Evolutionary conservation across 1,140 invertebrate species (phyloP), one percentile per base, ranked within the genome.

Genomic region (Anoplophora glabripennis): DNA sequence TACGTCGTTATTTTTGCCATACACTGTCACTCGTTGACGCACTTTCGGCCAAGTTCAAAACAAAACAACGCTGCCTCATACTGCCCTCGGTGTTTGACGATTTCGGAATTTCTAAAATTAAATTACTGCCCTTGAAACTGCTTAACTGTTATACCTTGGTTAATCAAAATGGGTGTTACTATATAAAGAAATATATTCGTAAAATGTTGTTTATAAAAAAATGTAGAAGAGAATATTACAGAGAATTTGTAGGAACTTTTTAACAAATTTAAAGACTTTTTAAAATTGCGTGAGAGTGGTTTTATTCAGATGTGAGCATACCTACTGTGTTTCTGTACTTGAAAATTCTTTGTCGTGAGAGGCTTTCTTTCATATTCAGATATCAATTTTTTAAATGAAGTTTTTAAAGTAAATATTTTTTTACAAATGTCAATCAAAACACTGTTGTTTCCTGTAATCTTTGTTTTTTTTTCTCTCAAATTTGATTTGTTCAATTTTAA

Each of bases 201-300:
- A 28, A 28, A 28, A 28, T 28, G 21, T 28, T 28, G 21, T 28
- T 28, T 28, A 28, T 28, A 28, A 28, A 28, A 28, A 41, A 41
- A 17, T 41, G 38, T 41, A 41, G 38, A 28, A 28, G 21, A 28
- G 21, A 28, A 28, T 28, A 28, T 28, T 28, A 28, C 21, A 28
- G 21, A 28, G 21, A 28, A 28, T 28, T 28, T 28, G 21, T 28
- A 28, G 33, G 44, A 45, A 55, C 44, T 57, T 61, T 66, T 66
- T 64, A 66, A 66, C 65, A 66, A 66, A 66, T 66, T 66, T 63
- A 66, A 66, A 61, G 64, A 61, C 64, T 66, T 61, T 66, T 64
- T 64, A 56, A 66, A 66, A 66, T 66, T 64, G 65, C 64, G 61
- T 66, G 65, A 41, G 38, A 12, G 38, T 12, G n/a, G n/a, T 41